Conservation (phyloP, 2,797 vertebrate species). For the Scleropages formosus region DNA sequence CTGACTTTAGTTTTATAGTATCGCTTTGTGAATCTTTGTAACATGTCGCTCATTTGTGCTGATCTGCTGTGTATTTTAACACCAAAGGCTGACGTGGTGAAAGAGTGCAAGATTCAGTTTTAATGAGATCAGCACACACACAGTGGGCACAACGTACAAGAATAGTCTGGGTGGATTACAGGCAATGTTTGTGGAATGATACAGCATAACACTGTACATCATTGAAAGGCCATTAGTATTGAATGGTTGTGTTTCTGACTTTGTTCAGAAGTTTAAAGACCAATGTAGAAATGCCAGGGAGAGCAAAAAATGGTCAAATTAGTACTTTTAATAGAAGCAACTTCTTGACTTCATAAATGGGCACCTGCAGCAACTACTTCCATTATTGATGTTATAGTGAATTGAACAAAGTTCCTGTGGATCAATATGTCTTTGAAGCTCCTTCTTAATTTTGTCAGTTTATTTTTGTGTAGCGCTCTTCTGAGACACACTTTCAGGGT, state of each 20-base stretch:
- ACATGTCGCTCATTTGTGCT: not conserved
- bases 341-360: too few relatives aligned
- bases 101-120: slow-evolving; percentile 6
- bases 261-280: too few relatives aligned
- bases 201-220: slow-evolving; percentile 13
- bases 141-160: slow-evolving; percentile 37
- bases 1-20: not conserved
- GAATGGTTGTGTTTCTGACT: not conserved
- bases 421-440: too few relatives aligned
- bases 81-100: slow-evolving; percentile 23
- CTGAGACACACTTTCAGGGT: not conserved
- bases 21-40: not conserved
- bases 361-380: too few relatives aligned
- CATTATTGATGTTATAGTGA: too few relatives aligned
- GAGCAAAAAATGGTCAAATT: too few relatives aligned
- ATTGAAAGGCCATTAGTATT: not conserved
- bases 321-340: too few relatives aligned
- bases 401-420: too few relatives aligned
- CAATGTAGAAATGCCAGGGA: too few relatives aligned
- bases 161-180: slow-evolving; percentile 30
- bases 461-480: not conserved
- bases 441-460: too few relatives aligned
- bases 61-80: slow-evolving; percentile 28
- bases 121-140: slow-evolving; percentile 29
- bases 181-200: slow-evolving; percentile 38